phyloP scores from a whole-genome alignment of 2,113 vertebrate species.

The Triplophysa rosa region DNA sequence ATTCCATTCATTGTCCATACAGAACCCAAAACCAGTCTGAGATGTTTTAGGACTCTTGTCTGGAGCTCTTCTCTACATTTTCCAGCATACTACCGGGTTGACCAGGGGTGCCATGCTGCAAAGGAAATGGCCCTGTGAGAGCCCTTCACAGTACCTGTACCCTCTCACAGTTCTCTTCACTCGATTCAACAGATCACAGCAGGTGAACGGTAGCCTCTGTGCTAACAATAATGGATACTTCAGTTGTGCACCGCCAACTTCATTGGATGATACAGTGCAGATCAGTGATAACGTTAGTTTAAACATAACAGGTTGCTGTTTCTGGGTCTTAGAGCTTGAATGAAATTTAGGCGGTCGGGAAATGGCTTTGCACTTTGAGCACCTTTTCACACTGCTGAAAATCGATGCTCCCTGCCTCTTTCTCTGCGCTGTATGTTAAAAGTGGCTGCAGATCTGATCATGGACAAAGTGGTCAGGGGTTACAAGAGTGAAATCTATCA shows the following conservation, averaged over 20 bases:
- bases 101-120: conserved; percentile 16
- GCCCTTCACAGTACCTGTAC: conserved; percentile 6
- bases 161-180: conserved; percentile 28
- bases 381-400: conserved; percentile 29
- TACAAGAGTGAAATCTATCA: conserved; percentile 40
- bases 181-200: conserved; percentile 10
- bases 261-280: not conserved
- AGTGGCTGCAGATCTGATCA: conserved; percentile 37
- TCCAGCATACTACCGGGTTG: not conserved
- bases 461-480: conserved; percentile 34
- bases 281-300: conserved; percentile 13
- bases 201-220: conserved; percentile 30
- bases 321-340: not conserved
- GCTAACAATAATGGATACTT: conserved; percentile 43
- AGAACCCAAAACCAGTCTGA: not conserved
- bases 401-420: conserved; percentile 29
- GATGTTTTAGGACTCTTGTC: not conserved
- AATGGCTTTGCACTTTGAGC: conserved; percentile 18
- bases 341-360: not conserved
- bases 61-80: not conserved
- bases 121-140: conserved; percentile 28
- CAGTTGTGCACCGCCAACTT: conserved; percentile 6
- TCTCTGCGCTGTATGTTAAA: conserved; percentile 4
- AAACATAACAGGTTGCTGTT: conserved; percentile 17
- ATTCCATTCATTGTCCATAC: not conserved